phyloP scores from a whole-genome alignment of 2,888 invertebrate species.

The Dromius quadrimaculatus region DNA sequence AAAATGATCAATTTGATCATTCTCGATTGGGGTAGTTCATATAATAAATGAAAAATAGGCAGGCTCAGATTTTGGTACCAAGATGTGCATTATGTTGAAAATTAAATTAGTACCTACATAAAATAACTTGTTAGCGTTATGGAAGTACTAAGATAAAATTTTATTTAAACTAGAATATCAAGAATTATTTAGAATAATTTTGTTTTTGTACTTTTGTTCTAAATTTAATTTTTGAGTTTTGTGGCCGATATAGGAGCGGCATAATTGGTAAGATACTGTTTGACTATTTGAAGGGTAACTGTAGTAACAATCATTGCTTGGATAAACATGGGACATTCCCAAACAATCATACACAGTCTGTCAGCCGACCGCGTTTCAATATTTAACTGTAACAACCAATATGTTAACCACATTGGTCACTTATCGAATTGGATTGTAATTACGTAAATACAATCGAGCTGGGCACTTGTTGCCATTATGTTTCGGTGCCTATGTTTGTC shows the following conservation, averaged over 20 bases:
- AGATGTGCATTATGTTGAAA: no score
- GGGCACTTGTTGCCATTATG: slow-evolving; percentile 24
- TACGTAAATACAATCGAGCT: slow-evolving; percentile 2
- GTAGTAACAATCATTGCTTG: slow-evolving; percentile 20
- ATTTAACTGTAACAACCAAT: slow-evolving; percentile 31
- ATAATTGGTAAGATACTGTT: neutral
- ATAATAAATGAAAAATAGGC: no score
- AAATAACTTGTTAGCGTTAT: no score
- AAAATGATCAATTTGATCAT: neutral
- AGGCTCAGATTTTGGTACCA: no score
- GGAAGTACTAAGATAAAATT: no score
- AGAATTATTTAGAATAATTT: no score
- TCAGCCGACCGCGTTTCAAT: slow-evolving; percentile 33
- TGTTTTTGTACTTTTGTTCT: no score
- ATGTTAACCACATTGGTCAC: slow-evolving; percentile 35
- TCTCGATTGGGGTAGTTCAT: neutral
- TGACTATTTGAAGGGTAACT: neutral
- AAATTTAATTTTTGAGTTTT: no score
- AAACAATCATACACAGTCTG: slow-evolving; percentile 39
- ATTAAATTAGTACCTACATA: no score
- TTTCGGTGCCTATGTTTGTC: slow-evolving; percentile 10
- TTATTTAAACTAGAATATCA: no score
- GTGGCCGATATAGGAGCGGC: neutral
- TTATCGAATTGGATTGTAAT: slow-evolving; percentile 17
- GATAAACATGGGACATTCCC: slow-evolving; percentile 40